Conservation (phyloP, 2,113 vertebrate genomes). For the Equus quagga region DNA sequence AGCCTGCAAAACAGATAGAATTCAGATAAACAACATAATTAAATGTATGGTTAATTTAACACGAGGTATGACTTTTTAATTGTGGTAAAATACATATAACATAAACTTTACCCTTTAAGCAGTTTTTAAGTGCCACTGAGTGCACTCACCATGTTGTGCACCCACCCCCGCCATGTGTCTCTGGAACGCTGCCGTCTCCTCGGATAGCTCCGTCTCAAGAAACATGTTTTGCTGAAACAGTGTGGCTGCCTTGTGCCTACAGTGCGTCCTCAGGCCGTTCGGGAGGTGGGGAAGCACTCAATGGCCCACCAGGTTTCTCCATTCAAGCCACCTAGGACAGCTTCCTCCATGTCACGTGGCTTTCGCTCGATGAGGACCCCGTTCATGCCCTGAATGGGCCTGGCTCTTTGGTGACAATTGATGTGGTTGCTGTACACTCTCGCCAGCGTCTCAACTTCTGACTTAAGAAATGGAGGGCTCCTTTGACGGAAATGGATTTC, state of each 20-base stretch:
- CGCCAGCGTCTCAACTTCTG: not conserved
- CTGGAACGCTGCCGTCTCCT: no score
- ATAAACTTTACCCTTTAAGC: not conserved
- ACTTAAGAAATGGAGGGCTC: not conserved
- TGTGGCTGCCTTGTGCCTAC: fast-evolving
- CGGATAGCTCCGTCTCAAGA: no score
- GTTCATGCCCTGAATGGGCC: fast-evolving
- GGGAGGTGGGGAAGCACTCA: fast-evolving
- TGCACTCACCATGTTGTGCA: fast-evolving
- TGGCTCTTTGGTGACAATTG: not conserved
- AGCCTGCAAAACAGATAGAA: not conserved
- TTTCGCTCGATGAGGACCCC: fast-evolving
- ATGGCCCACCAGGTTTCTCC: fast-evolving
- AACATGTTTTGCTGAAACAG: not conserved
- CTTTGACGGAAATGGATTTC: not conserved
- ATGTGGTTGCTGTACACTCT: not conserved
- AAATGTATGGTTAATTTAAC: not conserved
- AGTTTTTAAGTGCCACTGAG: not conserved
- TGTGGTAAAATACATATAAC: not conserved
- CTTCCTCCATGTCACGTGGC: not conserved
- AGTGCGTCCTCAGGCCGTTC: not conserved
- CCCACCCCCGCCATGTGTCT: fast-evolving
- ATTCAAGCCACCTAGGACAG: not conserved
- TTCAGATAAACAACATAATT: not conserved
- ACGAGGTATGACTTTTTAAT: not conserved